Conservation (phyloP, 2,888 invertebrate species). For the Ormyrus labotus region DNA sequence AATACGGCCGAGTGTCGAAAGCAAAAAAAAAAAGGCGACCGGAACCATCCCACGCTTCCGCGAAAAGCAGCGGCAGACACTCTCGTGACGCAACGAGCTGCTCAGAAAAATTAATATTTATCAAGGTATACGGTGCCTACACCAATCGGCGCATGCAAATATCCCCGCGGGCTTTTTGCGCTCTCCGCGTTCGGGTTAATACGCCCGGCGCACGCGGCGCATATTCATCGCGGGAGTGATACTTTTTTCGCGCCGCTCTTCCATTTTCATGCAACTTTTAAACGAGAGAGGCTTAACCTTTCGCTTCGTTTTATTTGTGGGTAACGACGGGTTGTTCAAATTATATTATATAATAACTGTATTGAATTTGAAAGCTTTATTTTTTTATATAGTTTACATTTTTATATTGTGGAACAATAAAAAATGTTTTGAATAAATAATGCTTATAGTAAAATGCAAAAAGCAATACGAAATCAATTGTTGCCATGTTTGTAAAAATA, state of each 20-base stretch:
- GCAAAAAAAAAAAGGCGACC: constrained; percentile 22
- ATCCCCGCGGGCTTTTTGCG: constrained; percentile 9
- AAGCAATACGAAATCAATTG: too few relatives aligned
- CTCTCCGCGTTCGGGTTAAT: neutral
- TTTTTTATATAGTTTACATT: too few relatives aligned
- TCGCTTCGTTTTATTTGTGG: too few relatives aligned
- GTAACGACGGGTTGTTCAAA: too few relatives aligned
- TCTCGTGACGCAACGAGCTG: constrained; percentile 52
- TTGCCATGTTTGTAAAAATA: too few relatives aligned
- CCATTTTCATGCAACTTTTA: neutral
- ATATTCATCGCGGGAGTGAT: constrained; percentile 7
- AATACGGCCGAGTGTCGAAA: too few relatives aligned
- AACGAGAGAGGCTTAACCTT: too few relatives aligned
- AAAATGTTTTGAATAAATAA: too few relatives aligned
- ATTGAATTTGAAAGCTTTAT: too few relatives aligned
- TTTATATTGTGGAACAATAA: too few relatives aligned
- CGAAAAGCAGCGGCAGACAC: constrained; percentile 44
- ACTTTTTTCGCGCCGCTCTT: neutral
- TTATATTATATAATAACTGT: too few relatives aligned
- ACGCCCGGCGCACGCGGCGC: neutral
- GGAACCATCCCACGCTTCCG: constrained; percentile 60
- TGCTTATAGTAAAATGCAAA: too few relatives aligned
- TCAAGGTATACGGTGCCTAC: constrained; percentile 31
- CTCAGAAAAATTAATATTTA: constrained; percentile 62
- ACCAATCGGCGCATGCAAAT: constrained; percentile 38